Evolutionary conservation across 2,888 invertebrate species (phyloP), one percentile per base, ranked within the genome.

Genomic region (Danaus chrysippus): DNA sequence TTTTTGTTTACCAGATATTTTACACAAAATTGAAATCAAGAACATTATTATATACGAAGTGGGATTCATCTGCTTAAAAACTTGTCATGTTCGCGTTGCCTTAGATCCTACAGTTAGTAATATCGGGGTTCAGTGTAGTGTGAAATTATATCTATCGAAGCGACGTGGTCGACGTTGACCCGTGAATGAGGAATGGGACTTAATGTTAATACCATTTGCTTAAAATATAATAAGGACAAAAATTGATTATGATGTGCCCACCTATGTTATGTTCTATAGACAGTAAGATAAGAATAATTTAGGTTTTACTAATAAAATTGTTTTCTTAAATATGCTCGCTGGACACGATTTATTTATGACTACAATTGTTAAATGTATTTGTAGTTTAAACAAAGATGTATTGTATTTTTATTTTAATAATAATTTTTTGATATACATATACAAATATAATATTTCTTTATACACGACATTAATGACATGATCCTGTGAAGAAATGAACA

Each of bases 81-180:
- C 71, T 71, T 75, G 74, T 75, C 74, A 75, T 76, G 61, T 66
- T 71, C 72, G 65, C 68, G 70, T 72, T 70, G 68, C 64, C 68
- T 73, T 69, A 74, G 76, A 72, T 67, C 70, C 72, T 70, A 73
- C 75, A 74, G 75, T 79, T 75, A 77, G 82, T 76, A 81, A 84
- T 84, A 84, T 83, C 81, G 76, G 73, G 52, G 76, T 64, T 73
- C 76, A 77, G 76, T 74, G 81, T 75, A 68, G 79, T 83, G 84
- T 81, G 84, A 84, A 84, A 85, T 84, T 85, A 82, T 80, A 77
- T 77, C 73, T 78, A 75, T 77, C 77, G 75, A 69, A 72, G 54
- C 65, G 75, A 68, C 70, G 68, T 70, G 70, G 71, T 62, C 70
- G 67, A 62, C 53, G 62, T 59, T 56, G 68, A 65, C 61, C 67